Evolutionary conservation across 2,113 vertebrate species (phyloP), one percentile per base, ranked within the genome.

Genomic region (Heteronetta atricapilla): DNA sequence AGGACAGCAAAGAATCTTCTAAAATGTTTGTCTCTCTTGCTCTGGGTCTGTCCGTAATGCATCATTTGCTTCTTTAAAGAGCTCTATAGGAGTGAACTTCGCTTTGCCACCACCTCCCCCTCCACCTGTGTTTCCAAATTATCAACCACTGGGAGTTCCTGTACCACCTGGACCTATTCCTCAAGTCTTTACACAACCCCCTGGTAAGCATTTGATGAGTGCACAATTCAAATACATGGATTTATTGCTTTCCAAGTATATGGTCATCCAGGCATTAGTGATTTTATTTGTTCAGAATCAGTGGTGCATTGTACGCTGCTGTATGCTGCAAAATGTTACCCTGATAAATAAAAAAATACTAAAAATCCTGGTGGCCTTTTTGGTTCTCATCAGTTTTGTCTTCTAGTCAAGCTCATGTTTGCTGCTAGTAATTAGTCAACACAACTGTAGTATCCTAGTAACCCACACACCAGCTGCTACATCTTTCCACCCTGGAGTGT

Each of bases 21-120:
- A 12, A 82, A 82, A 53, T 64, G 22, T 72, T 36, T 44, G 33
- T 81, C 28, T 74, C 46, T 72, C 4, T 77, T 63, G 60, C 55
- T 25, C 16, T 87, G 55, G 8, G 3, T 48, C 50, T 68, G 28
- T 80, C 94, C 91, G 67, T 95, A 83, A 93, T 40, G 78, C 14
- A 75, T 84, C 36, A 3, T 89, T 72, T 90, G 34, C 16, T 88
- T 95, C 75, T 95, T 68, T 66, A 8, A 29, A 84, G 99, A 98
- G 98, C 88, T 98, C 99, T 12, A 79, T 99, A 82, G 99, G 99
- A 59, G 93, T 98, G 23, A 98, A 98, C 78, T 99, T 99, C 83
- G 97, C 99, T 88, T 97, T 99, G 26, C 97, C 98, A 53, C 98
- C 98, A 44, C 94, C 98, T 66, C 97, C 98, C 75, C 97, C 98